Base-by-base conservation (phyloP, 92 coral and sea anemone genomes). In the Ricordea florida region DNA sequence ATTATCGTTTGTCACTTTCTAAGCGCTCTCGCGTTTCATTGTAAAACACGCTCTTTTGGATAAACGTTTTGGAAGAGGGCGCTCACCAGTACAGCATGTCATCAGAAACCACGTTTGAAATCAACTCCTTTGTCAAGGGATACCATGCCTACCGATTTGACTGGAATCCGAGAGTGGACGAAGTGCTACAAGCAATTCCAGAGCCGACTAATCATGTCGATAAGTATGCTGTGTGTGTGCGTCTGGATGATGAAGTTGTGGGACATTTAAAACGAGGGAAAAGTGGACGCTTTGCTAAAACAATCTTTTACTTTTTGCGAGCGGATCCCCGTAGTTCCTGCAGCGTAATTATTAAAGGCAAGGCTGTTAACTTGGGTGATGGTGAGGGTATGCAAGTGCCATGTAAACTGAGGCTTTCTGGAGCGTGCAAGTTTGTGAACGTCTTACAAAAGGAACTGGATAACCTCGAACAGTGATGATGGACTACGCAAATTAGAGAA, bases 341-440 rank as follows among this genome's bases (percentile, higher is more conserved):
- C 55, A 63, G 51, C 24, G 70, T 63, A 34, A 13, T 35, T 4
- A 33, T 23, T 6, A 62, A 49, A 26, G 69, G 51, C 32, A 34
- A 62, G 21, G 47, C 51, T 3, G 49, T 25, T 40, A 72, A 72
- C 56, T 24, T 72, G 43, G 70, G 57, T 3, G 79, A 72, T 22
- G 57, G 53, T 23, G 44, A 72, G 11, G 79, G 56, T 49, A 72
- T 56, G 79, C 69, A 57, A 72, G 79, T 72, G 35, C 79, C 57
- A 14, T 72, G 79, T 34, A 51, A 73, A 25, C 32, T 27, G 50
- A 10, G 5, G 67, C 23, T 45, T 72, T 59, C 43, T 51, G 5
- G 44, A 57, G 29, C 68, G 57, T 60, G 45, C 32, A 3, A 73
- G 5, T 57, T 48, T n/a, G 30, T 73, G 16, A 59, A 56, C 80